Percentiles rank a stretch among this genome's conserved stretches.
These are phyloP conservation scores for Tetrax tetrax DNA, from an alignment of 2,113 vertebrate species.

Conservation along the genomic window DNA sequence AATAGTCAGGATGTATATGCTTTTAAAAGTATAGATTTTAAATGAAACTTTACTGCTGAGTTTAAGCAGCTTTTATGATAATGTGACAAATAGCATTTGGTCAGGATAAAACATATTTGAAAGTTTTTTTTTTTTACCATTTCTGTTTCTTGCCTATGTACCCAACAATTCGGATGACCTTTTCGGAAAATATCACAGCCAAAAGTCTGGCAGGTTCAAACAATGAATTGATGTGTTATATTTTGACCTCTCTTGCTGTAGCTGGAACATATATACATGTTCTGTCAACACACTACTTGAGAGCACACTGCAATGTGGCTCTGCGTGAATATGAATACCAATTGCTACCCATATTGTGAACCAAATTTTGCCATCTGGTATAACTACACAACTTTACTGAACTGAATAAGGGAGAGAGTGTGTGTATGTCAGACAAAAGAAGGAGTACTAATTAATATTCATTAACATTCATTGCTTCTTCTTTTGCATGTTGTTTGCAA, in stretches of 20 bases:
- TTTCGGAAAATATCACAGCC: not conserved
- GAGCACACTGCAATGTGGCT: not conserved
- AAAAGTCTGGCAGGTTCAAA: not conserved
- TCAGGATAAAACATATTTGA: not conserved
- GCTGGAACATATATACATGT: not conserved
- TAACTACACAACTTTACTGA: not conserved
- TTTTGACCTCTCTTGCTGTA: not conserved
- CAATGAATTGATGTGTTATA: not conserved
- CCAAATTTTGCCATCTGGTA: conserved; percentile 56
- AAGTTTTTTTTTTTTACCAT: not conserved
- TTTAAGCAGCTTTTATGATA: not conserved
- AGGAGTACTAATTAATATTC: conserved; percentile 22
- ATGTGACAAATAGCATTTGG: not conserved
- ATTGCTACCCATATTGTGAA: conserved; percentile 29
- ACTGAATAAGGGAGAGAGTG: not conserved
- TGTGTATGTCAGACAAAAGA: not conserved
- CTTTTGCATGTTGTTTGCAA: not conserved
- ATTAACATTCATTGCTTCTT: not conserved
- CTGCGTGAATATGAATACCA: not conserved
- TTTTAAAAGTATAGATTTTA: not conserved
- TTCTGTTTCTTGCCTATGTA: not conserved
- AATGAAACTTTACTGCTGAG: not conserved
- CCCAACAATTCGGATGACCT: not conserved
- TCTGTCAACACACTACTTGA: not conserved
- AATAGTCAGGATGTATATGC: not conserved